These are phyloP conservation scores for Therioaphis trifolii DNA, from an alignment of 2,888 invertebrate genomes.

Conservation along the genomic window DNA sequence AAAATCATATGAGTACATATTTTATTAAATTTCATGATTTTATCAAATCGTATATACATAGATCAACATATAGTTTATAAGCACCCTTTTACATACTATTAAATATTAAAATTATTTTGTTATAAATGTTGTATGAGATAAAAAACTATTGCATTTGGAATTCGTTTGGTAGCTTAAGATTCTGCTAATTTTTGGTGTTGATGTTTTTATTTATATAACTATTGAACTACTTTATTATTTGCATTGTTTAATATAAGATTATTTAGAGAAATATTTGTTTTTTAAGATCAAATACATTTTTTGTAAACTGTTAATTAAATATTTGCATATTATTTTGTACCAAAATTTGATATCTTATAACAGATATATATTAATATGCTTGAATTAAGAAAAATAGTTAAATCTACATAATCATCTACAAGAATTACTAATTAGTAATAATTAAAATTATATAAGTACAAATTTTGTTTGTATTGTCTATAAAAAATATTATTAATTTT, in stretches of 20 bases:
- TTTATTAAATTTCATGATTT: no score
- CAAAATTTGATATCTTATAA: background rate
- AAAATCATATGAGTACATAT: no score
- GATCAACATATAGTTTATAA: background rate
- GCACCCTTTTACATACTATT: background rate
- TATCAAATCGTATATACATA: no score
- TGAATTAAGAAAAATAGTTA: background rate
- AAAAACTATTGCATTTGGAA: background rate
- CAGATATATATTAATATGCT: background rate
- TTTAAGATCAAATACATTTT: background rate
- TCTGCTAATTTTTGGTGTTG: conserved; percentile 5
- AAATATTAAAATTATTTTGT: conserved; percentile 17
- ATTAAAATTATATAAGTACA: no score
- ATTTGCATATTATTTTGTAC: conserved; percentile 18
- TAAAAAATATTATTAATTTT: no score
- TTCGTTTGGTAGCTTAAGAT: conserved; percentile 1
- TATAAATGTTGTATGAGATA: background rate
- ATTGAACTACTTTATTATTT: background rate
- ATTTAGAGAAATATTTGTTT: conserved; percentile 34
- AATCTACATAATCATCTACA: background rate
- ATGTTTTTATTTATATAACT: conserved; percentile 33
- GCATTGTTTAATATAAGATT: background rate
- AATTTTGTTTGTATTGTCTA: no score
- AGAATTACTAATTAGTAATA: no score
- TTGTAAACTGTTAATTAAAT: conserved; percentile 9